Percentiles rank a stretch among this genome's conserved stretches.
Conservation (phyloP, 2,113 vertebrate species). For the Alosa alosa region DNA sequence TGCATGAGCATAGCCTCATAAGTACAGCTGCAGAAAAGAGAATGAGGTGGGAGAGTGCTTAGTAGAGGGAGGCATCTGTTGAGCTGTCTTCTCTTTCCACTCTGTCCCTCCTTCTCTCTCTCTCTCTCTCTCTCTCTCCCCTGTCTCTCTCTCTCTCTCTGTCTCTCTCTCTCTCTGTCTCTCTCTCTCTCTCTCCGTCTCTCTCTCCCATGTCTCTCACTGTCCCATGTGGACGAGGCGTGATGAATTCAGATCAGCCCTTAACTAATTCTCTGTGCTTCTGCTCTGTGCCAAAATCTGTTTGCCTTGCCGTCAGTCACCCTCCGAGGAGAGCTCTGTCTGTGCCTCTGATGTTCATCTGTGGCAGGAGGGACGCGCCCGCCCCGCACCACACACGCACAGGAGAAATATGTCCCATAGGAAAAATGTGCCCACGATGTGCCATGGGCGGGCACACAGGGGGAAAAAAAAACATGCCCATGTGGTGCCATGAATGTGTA, state of each 20-base stretch:
- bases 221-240: slow-evolving; percentile 34
- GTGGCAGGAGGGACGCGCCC: slow-evolving; percentile 5
- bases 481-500: background rate
- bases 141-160: background rate
- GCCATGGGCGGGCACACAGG: background rate
- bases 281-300: slow-evolving; percentile 46
- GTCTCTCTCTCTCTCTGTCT: background rate
- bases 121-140: no score
- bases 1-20: no score
- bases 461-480: background rate
- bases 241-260: slow-evolving; percentile 65
- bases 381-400: background rate
- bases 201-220: slow-evolving; percentile 33
- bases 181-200: background rate
- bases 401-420: background rate
- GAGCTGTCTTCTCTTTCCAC: background rate
- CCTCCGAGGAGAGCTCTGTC: slow-evolving; percentile 24
- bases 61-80: background rate
- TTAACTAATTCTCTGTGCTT: slow-evolving; percentile 60
- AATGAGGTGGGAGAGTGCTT: background rate
- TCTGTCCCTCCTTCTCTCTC: slow-evolving; percentile 16
- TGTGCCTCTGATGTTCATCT: slow-evolving; percentile 33
- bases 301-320: slow-evolving; percentile 61
- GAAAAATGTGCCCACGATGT: background rate
- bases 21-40: background rate